Evolutionary conservation across 2,888 invertebrate genomes (phyloP).

Genomic region (Lacanobia oleracea): DNA sequence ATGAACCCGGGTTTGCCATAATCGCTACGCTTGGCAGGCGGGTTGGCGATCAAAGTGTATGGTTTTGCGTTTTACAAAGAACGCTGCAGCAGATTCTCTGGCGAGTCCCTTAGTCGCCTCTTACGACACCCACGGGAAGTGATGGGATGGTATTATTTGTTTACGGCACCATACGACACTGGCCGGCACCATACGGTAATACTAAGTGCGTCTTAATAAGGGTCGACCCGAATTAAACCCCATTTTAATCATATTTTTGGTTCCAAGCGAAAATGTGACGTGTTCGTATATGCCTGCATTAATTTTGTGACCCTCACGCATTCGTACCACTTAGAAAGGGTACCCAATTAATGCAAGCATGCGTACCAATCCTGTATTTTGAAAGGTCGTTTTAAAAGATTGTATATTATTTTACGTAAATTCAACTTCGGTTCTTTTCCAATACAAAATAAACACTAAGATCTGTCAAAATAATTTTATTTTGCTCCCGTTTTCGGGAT

Average conservation of each 20-base stretch:
- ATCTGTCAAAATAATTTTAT: background rate
- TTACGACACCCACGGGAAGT: too few species aligned
- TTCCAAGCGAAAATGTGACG: slow-evolving; percentile 12
- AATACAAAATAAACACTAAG: background rate
- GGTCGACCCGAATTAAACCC: slow-evolving; percentile 20
- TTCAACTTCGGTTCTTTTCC: background rate
- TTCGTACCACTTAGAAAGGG: slow-evolving; percentile 24
- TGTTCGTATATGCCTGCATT: slow-evolving; percentile 15
- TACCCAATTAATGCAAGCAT: slow-evolving; percentile 22
- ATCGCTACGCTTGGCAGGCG: too few species aligned
- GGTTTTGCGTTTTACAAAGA: too few species aligned
- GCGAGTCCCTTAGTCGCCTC: too few species aligned
- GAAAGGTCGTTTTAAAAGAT: background rate
- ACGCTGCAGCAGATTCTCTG: too few species aligned
- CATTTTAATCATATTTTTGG: slow-evolving; percentile 35
- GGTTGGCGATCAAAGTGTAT: too few species aligned
- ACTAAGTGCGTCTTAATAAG: slow-evolving; percentile 17
- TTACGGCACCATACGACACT: too few species aligned
- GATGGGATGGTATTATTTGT: too few species aligned
- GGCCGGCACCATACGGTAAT: too few species aligned
- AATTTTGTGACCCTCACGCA: slow-evolving; percentile 33
- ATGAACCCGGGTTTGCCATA: too few species aligned
- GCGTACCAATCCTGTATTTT: background rate
- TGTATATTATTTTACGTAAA: background rate
- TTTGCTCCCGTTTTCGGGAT: too few species aligned